Evolutionary conservation across 2,888 invertebrate species (phyloP).

Genomic region (Amorpha juglandis): DNA sequence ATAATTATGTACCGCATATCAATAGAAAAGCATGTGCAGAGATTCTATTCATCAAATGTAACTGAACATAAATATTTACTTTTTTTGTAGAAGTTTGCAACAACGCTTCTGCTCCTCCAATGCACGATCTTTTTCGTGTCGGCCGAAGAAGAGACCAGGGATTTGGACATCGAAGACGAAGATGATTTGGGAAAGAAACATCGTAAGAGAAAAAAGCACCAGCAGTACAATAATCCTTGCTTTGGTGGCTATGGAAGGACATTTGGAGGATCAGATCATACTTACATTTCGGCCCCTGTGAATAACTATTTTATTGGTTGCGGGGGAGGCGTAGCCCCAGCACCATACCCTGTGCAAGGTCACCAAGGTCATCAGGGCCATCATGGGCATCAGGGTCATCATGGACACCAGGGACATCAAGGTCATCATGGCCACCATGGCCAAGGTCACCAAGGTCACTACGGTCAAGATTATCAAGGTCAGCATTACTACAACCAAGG

Average conservation of each 20-base stretch:
- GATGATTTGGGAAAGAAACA: slow-evolving; percentile 65
- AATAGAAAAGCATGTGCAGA: no score
- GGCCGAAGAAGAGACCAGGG: slow-evolving; percentile 56
- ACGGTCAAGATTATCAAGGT: slow-evolving; percentile 36
- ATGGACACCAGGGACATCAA: slow-evolving; percentile 44
- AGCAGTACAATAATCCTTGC: slow-evolving; percentile 57
- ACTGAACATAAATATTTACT: neutral
- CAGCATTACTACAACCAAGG: slow-evolving; percentile 31
- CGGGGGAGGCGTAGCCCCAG: slow-evolving; percentile 47
- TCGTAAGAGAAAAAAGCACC: slow-evolving; percentile 65
- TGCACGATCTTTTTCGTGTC: slow-evolving; percentile 43
- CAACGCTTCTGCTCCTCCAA: slow-evolving; percentile 53
- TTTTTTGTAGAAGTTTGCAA: slow-evolving; percentile 52
- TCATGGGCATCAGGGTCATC: slow-evolving; percentile 43
- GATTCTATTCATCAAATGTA: neutral
- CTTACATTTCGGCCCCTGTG: slow-evolving; percentile 72
- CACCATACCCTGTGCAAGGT: slow-evolving; percentile 44
- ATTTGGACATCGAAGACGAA: slow-evolving; percentile 53
- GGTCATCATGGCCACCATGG: slow-evolving; percentile 46
- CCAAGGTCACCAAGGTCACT: slow-evolving; percentile 38
- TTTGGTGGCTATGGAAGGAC: slow-evolving; percentile 58
- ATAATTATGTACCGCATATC: no score
- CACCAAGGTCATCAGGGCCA: slow-evolving; percentile 43
- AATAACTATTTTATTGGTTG: slow-evolving; percentile 75
- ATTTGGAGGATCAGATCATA: slow-evolving; percentile 63